phyloP scores from a whole-genome alignment of 2,888 invertebrate genomes.

The Dysmachus trigonus region DNA sequence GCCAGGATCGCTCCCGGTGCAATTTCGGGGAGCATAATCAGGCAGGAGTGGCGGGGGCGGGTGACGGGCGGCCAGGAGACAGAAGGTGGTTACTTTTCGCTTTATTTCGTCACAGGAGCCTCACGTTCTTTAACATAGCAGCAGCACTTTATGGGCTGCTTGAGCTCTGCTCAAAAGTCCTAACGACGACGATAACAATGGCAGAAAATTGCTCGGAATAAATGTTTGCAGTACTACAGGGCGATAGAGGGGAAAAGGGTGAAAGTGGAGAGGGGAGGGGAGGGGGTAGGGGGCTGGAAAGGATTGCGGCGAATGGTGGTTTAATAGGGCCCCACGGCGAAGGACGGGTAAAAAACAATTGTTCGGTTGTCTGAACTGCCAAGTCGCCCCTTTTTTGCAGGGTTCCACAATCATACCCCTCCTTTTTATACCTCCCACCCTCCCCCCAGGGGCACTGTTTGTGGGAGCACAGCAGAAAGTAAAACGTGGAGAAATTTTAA shows the following conservation, averaged over 20 bases:
- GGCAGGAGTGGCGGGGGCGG: too few species aligned
- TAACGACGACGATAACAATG: conserved; percentile 41
- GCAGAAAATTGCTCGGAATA: conserved; percentile 36
- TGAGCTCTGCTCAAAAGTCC: conserved; percentile 30
- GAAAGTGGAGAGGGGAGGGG: too few species aligned
- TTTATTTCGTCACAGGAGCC: conserved; percentile 23
- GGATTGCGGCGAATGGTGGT: not conserved
- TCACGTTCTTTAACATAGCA: conserved; percentile 15
- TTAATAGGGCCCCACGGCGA: conserved; percentile 10
- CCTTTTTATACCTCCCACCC: not conserved
- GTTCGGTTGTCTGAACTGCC: conserved; percentile 14
- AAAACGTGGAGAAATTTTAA: conserved; percentile 21
- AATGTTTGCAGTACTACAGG: conserved; percentile 23
- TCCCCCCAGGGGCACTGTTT: not conserved
- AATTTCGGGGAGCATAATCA: conserved; percentile 1
- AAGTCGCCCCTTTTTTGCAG: not conserved
- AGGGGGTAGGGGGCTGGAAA: not conserved
- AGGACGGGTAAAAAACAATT: conserved; percentile 6
- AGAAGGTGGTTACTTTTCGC: conserved; percentile 32
- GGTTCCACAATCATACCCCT: too few species aligned
- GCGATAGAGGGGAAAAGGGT: not conserved
- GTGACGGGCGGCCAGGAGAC: not conserved
- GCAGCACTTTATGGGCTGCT: conserved; percentile 28
- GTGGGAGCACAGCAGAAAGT: not conserved
- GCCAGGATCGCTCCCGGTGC: not conserved